Percentiles rank a stretch among this genome's conserved stretches.
Conservation (phyloP, 2,888 invertebrate species). For the Acronicta leporina region DNA sequence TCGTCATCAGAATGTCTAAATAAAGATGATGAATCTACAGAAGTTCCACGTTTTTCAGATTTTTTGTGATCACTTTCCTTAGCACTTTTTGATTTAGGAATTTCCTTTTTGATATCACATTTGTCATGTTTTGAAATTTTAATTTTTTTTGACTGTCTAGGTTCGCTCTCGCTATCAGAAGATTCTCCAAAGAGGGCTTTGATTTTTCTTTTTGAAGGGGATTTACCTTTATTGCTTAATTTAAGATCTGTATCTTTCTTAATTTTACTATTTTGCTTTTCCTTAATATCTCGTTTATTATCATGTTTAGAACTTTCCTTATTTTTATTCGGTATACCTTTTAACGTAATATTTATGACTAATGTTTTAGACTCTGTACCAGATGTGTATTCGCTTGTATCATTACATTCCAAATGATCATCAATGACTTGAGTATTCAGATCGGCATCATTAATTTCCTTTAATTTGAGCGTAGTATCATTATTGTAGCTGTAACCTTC, state of each 20-base stretch:
- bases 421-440: conserved; percentile 11
- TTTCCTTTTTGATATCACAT: conserved; percentile 52
- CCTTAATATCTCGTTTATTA: conserved; percentile 28
- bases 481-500: conserved; percentile 49
- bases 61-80: conserved; percentile 33
- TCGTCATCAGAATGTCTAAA: conserved; percentile 65
- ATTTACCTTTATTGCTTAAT: conserved; percentile 65
- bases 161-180: conserved; percentile 79
- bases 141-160: conserved; percentile 61
- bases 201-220: conserved; percentile 79
- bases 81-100: conserved; percentile 34
- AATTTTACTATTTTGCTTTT: conserved; percentile 34
- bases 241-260: conserved; percentile 48
- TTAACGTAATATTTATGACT: conserved; percentile 82
- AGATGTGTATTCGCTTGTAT: conserved; percentile 28
- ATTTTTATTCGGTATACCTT: conserved; percentile 74
- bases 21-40: conserved; percentile 38
- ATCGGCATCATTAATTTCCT: conserved; percentile 52
- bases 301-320: conserved; percentile 48
- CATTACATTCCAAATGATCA: conserved; percentile 7
- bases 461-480: conserved; percentile 71
- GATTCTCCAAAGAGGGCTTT: conserved; percentile 87
- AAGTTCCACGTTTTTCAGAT: conserved; percentile 23
- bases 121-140: conserved; percentile 61
- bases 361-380: conserved; percentile 68